Evolutionary conservation across 2,888 invertebrate genomes (phyloP).

Genomic region (Gordius sp.): DNA sequence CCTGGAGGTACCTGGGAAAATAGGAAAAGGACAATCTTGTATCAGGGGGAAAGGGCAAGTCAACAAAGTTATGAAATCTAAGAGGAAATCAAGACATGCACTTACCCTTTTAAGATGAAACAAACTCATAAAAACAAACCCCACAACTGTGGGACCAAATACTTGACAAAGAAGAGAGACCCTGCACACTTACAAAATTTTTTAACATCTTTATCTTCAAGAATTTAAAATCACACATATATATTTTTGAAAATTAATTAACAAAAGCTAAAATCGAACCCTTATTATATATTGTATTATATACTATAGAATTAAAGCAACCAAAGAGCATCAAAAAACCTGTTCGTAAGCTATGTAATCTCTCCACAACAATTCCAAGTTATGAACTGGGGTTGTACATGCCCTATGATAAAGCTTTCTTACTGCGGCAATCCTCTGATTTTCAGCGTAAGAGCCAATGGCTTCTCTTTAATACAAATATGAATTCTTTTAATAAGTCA

Average conservation of each 20-base stretch:
- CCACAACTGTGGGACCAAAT: too few species aligned
- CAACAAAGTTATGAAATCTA: too few species aligned
- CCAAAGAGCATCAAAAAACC: slow-evolving; percentile 24
- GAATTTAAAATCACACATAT: slow-evolving; percentile 9
- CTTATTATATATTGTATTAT: not conserved
- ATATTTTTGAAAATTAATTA: not conserved
- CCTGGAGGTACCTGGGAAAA: too few species aligned
- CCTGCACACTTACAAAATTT: too few species aligned
- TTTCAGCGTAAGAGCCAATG: slow-evolving; percentile 91
- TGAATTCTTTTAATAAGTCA: too few species aligned
- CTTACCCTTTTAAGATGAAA: too few species aligned
- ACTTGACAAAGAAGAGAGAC: too few species aligned
- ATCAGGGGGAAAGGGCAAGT: too few species aligned
- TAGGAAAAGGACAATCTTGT: too few species aligned
- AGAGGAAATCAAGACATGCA: too few species aligned
- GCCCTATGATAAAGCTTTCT: slow-evolving; percentile 84
- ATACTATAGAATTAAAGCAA: slow-evolving; percentile 10
- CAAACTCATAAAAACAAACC: too few species aligned
- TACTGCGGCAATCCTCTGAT: slow-evolving; percentile 92
- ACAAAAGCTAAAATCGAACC: not conserved
- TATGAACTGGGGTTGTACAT: slow-evolving; percentile 78
- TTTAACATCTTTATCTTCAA: too few species aligned
- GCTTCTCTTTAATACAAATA: slow-evolving; percentile 40
- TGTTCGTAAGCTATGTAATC: slow-evolving; percentile 83
- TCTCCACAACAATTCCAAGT: slow-evolving; percentile 70